These are phyloP conservation scores for Limanda limanda DNA, from an alignment of 2,113 vertebrate genomes.

Conservation along the genomic window DNA sequence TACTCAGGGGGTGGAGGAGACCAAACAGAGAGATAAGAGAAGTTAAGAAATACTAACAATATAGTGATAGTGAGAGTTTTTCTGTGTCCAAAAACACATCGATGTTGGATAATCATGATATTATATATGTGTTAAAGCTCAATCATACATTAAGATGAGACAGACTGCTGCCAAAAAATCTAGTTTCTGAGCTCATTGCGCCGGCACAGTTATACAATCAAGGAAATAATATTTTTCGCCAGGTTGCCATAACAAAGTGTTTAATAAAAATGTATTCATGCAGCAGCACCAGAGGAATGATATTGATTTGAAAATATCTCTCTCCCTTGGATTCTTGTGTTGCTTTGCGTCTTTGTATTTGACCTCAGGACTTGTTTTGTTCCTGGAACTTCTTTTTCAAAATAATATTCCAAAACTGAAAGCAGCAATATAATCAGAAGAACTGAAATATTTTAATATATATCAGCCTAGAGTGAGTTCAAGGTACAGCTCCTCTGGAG, in stretches of 20 bases:
- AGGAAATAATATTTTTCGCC: neutral
- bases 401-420: neutral
- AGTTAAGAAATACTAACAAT: too few relatives aligned
- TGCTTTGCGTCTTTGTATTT: neutral
- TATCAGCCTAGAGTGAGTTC: neutral
- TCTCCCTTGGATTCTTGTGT: neutral
- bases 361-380: neutral
- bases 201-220: too few relatives aligned
- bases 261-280: neutral
- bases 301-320: neutral
- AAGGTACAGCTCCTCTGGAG: neutral
- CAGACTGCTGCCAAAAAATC: neutral
- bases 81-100: too few relatives aligned
- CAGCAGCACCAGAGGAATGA: neutral
- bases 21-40: too few relatives aligned
- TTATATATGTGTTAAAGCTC: neutral
- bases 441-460: neutral
- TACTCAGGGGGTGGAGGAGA: too few relatives aligned
- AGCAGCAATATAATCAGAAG: slow-evolving; percentile 4
- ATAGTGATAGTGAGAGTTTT: too few relatives aligned
- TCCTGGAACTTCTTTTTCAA: neutral
- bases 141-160: neutral
- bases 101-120: too few relatives aligned
- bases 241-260: neutral
- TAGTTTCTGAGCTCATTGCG: neutral